Conservation (phyloP, 2,888 invertebrate species). For the Eucera pruinosa region DNA sequence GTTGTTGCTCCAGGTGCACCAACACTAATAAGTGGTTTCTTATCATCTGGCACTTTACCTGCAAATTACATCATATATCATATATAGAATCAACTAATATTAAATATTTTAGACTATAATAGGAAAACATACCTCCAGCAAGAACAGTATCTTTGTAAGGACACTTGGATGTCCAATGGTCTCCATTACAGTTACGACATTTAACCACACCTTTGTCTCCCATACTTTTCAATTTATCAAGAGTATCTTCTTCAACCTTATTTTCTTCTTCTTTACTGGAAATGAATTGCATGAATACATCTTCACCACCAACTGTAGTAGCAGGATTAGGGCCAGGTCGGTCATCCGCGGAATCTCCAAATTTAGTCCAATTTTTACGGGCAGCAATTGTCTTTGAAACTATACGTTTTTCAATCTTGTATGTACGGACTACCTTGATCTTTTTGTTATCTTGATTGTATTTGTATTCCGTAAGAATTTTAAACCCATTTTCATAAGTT, state of each 20-base stretch:
- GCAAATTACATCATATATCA: conserved; percentile 29
- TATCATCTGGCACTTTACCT: conserved; percentile 82
- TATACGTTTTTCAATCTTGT: conserved; percentile 95
- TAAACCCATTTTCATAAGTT: conserved; percentile 93
- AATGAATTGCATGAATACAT: conserved; percentile 97
- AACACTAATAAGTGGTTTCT: conserved; percentile 78
- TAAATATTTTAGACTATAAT: not conserved
- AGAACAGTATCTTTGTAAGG: conserved; percentile 97
- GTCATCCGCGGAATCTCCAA: conserved; percentile 95
- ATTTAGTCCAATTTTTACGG: conserved; percentile 97
- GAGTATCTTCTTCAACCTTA: conserved; percentile 93
- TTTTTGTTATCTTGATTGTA: conserved; percentile 96
- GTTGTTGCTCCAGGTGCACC: conserved; percentile 75
- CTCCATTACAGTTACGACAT: conserved; percentile 96
- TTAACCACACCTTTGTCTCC: conserved; percentile 91
- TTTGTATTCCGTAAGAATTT: conserved; percentile 97
- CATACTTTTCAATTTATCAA: conserved; percentile 91
- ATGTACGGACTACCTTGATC: conserved; percentile 94
- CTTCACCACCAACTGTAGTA: conserved; percentile 98
- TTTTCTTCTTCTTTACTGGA: conserved; percentile 95
- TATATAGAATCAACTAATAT: not conserved
- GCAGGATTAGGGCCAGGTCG: conserved; percentile 99
- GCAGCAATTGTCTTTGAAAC: conserved; percentile 96
- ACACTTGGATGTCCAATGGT: conserved; percentile 99
- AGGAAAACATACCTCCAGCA: conserved; percentile 85